Base-by-base conservation (phyloP, 2,888 invertebrate genomes). In the Philonicus albiceps region DNA sequence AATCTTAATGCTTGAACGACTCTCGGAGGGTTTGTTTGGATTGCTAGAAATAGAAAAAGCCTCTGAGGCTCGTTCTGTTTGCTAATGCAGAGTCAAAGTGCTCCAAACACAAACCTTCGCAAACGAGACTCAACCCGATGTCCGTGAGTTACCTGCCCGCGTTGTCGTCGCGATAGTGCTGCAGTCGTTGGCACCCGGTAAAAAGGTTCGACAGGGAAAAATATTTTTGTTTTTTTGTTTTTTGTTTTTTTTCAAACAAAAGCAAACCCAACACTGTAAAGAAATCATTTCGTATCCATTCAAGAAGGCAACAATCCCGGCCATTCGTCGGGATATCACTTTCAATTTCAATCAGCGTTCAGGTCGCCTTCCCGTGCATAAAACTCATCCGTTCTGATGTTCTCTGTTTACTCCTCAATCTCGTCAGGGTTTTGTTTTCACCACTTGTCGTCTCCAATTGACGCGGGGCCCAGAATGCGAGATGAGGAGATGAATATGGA, bases 281-380 rank as follows among this genome's bases (percentile, higher is more conserved):
- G 49, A 81, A 55, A 83, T 64, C 34, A 83, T 37, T 64, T 83
- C 11, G 31, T 53, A 83, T 83, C 81, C 81, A 83, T 83, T 83
- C 81, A 83, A 83, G 40, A 64, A 83, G 64, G 34, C 78, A 78
- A 13, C 13, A 43, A 78, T 78, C 27, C 49, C 49, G 16, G 27
- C 43, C 27, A 78, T 78, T 43, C 64, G 11, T 30, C 27, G 16
- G 84, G 40, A 84, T 86, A 86, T 86, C 86, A 86, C 86, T 86
- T 86, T 86, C 86, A 86, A 86, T 86, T 86, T 86, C 86, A 78
- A 76, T 86, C 86, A 86, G 40, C 78, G 78, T 76, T 37, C 86
- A 86, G 76, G 53, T 86, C 75, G 37, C 22, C 76, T 86, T 64
- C 64, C 73, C 30, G 73, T 30, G 49, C 73, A 43, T 73, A 84